phyloP scores from a whole-genome alignment of 2,797 vertebrate genomes.

The Lutjanus argentimaculatus region DNA sequence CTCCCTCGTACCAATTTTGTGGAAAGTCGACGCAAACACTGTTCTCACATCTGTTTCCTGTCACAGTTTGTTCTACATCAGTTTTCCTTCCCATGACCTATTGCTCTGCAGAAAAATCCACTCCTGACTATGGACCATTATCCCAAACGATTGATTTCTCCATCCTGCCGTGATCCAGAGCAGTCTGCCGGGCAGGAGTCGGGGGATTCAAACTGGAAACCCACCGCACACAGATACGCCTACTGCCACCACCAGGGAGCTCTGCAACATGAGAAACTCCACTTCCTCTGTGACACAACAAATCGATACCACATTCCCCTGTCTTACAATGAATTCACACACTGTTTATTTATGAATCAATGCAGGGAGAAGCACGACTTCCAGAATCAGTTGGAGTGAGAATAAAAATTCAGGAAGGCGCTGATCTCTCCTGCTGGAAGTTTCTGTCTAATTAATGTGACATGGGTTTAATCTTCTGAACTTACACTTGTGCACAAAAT shows the following conservation, averaged over 20 bases:
- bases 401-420: neutral
- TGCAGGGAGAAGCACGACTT: slow-evolving; percentile 1
- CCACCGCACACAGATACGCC: slow-evolving; percentile 1
- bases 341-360: slow-evolving; percentile 22
- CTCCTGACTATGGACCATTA: neutral
- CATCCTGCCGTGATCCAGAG: neutral
- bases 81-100: neutral
- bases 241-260: neutral
- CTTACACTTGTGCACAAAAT: slow-evolving; percentile 33
- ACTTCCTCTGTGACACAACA: slow-evolving; percentile 8
- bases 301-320: neutral
- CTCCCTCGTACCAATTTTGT: neutral
- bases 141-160: slow-evolving; percentile 16
- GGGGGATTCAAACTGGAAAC: slow-evolving; percentile 38
- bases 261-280: neutral
- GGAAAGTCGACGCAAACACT: neutral
- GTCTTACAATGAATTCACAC: neutral
- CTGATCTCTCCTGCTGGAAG: slow-evolving; percentile 13
- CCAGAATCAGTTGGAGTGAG: neutral
- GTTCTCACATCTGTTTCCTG: slow-evolving; percentile 9
- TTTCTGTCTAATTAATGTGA: slow-evolving; percentile 30
- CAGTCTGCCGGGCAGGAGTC: neutral
- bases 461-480: slow-evolving; percentile 20
- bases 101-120: slow-evolving; percentile 1
- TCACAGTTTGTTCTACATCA: neutral